Conservation (phyloP, 2,888 invertebrate genomes). For the Kuschelorhynchus macadamiae region DNA sequence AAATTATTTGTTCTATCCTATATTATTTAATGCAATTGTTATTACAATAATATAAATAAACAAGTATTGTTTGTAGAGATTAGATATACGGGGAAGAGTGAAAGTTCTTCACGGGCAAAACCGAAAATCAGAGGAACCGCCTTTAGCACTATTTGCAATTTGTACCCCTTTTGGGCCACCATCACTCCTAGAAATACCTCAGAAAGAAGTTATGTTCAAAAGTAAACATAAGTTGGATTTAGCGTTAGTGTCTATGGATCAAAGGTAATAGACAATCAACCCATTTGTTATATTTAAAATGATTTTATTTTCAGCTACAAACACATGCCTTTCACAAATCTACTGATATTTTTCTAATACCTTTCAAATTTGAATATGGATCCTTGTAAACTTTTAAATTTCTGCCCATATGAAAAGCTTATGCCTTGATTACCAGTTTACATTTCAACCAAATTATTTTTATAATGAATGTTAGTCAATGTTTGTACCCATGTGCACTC, state of each 20-base stretch:
- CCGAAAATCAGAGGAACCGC: conserved; percentile 93
- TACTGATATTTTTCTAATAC: too few species aligned
- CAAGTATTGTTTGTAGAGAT: conserved; percentile 77
- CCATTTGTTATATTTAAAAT: too few species aligned
- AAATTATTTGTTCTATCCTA: too few species aligned
- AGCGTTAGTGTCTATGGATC: conserved; percentile 97
- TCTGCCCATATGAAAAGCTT: too few species aligned
- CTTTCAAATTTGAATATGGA: too few species aligned
- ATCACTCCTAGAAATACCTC: conserved; percentile 95
- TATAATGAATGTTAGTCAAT: too few species aligned
- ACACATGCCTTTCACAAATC: too few species aligned
- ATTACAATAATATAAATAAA: not conserved
- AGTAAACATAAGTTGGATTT: conserved; percentile 99
- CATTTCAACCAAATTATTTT: too few species aligned
- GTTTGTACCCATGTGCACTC: too few species aligned
- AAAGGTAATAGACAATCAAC: conserved; percentile 78
- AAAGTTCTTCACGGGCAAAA: conserved; percentile 97
- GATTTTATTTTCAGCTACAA: too few species aligned
- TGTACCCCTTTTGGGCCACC: conserved; percentile 99
- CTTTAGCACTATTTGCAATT: conserved; percentile 94
- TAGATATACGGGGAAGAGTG: conserved; percentile 98
- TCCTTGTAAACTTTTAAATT: too few species aligned
- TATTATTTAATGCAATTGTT: not conserved
- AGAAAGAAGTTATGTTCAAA: conserved; percentile 99
- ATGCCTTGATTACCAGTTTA: too few species aligned